These are phyloP conservation scores for Plectropomus leopardus DNA, from an alignment of 2,113 vertebrate species.

Conservation along the genomic window DNA sequence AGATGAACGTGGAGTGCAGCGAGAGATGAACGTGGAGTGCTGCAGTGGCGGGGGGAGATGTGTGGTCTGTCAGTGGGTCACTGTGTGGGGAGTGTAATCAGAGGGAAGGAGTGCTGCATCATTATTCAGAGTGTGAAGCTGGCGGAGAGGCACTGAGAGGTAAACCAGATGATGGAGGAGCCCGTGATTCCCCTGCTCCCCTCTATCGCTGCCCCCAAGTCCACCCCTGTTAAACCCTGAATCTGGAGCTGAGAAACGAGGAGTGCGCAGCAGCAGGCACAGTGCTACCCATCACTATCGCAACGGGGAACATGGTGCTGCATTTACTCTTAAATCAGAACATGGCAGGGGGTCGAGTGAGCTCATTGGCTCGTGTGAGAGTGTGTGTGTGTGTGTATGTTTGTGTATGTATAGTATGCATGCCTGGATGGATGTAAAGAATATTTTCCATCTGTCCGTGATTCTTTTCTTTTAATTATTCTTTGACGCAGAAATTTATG, in stretches of 20 bases:
- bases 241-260: constrained; percentile 59
- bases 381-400: background rate
- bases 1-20: constrained; percentile 4
- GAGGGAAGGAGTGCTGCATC: constrained; percentile 60
- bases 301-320: constrained; percentile 54
- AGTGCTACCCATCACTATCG: constrained; percentile 70
- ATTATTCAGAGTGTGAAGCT: constrained; percentile 69
- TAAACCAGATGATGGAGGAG: constrained; percentile 77
- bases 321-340: constrained; percentile 75
- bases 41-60: constrained; percentile 16
- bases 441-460: background rate
- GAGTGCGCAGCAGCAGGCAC: constrained; percentile 56
- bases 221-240: constrained; percentile 68
- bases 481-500: too few species aligned
- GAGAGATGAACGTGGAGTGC: constrained; percentile 24
- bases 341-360: constrained; percentile 58
- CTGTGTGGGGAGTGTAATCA: constrained; percentile 58
- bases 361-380: constrained; percentile 28
- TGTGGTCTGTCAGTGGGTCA: constrained; percentile 56
- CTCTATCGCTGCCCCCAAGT: constrained; percentile 44
- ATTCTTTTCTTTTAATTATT: too few species aligned
- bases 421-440: background rate
- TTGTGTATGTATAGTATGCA: background rate
- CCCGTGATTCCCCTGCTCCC: constrained; percentile 56
- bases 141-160: constrained; percentile 55